A percentile compares a stretch with the other conserved stretches of the same genome.
These are phyloP conservation scores for Drosophila koepferae DNA, from an alignment of 2,888 invertebrate species.

Conservation along the genomic window DNA sequence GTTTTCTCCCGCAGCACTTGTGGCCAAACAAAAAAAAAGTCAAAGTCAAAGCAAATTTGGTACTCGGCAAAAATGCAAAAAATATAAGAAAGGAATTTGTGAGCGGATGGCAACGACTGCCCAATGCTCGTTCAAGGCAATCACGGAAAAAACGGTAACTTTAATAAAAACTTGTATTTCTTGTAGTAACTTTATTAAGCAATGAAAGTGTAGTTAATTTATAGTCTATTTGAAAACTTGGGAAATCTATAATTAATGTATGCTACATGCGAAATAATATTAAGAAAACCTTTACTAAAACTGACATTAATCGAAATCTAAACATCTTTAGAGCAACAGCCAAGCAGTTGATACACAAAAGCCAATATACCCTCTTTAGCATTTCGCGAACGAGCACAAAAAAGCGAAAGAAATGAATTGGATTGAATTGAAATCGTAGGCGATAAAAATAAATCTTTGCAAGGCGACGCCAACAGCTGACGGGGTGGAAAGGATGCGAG, in stretches of 20 bases:
- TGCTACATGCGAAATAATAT: too few species aligned
- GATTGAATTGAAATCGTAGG: slow-evolving; percentile 81
- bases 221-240: too few species aligned
- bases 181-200: too few species aligned
- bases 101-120: background rate
- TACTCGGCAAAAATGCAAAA: slow-evolving; percentile 14
- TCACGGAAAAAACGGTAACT: too few species aligned
- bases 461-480: slow-evolving; percentile 75
- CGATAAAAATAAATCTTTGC: slow-evolving; percentile 84
- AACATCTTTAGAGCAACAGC: background rate
- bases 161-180: too few species aligned
- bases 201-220: too few species aligned
- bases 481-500: slow-evolving; percentile 21
- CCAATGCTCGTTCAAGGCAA: background rate
- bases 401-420: slow-evolving; percentile 68
- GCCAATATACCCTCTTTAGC: background rate
- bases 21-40: slow-evolving; percentile 18
- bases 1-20: slow-evolving; percentile 43
- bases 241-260: too few species aligned
- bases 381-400: slow-evolving; percentile 1
- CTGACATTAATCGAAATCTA: background rate
- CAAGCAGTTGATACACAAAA: background rate
- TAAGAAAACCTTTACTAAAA: background rate
- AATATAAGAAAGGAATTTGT: background rate
- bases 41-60: slow-evolving; percentile 38